These are phyloP conservation scores for Sericinus montela DNA, from an alignment of 2,888 invertebrate species.

Conservation along the genomic window DNA sequence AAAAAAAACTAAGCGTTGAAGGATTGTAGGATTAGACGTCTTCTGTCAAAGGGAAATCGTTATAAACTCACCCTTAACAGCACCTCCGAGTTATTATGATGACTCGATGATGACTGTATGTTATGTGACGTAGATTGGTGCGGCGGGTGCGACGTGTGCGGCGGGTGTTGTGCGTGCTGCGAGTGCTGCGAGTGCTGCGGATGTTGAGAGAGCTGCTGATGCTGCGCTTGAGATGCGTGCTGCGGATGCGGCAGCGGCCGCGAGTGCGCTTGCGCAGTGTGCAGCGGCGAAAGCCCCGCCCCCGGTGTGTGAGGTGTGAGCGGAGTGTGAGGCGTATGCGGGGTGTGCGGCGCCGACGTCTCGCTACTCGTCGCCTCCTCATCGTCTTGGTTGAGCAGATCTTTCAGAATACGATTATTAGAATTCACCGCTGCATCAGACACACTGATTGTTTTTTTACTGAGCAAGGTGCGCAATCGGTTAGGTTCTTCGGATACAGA, in stretches of 20 bases:
- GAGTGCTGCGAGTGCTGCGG: slow-evolving; percentile 37
- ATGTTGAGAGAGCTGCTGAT: slow-evolving; percentile 34
- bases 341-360: slow-evolving; percentile 64
- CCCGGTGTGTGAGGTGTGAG: slow-evolving; percentile 40
- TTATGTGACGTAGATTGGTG: slow-evolving; percentile 29
- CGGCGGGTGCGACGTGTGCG: slow-evolving; percentile 25
- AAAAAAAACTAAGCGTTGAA: too few relatives aligned
- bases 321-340: slow-evolving; percentile 54
- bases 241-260: slow-evolving; percentile 33
- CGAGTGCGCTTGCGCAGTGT: slow-evolving; percentile 35
- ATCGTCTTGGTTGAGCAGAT: slow-evolving; percentile 66
- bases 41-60: too few relatives aligned
- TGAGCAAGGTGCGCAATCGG: slow-evolving; percentile 79
- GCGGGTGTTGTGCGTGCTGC: slow-evolving; percentile 30
- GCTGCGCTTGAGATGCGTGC: slow-evolving; percentile 27
- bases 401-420: slow-evolving; percentile 63
- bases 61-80: slow-evolving; percentile 62
- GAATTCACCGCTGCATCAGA: slow-evolving; percentile 47
- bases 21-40: too few relatives aligned
- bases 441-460: slow-evolving; percentile 63
- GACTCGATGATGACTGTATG: slow-evolving; percentile 16
- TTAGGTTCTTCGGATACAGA: slow-evolving; percentile 68
- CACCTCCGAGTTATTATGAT: slow-evolving; percentile 47
- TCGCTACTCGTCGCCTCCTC: slow-evolving; percentile 65
- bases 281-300: slow-evolving; percentile 29